Percentiles rank a stretch among this genome's conserved stretches.
phyloP scores from a whole-genome alignment of 2,888 invertebrate species.

The Anagyrus pseudococci region DNA sequence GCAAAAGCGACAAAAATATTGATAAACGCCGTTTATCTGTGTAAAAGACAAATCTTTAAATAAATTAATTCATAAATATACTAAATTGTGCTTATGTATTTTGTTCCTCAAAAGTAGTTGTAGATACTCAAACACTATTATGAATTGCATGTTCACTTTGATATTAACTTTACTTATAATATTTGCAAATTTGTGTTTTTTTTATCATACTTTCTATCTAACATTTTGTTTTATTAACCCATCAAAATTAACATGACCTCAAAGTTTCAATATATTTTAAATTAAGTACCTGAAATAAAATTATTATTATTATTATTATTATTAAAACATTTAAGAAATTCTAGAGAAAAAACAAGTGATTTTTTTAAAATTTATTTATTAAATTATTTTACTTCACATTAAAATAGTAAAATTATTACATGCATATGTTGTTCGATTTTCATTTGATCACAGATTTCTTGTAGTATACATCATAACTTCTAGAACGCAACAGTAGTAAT shows the following conservation, averaged over 20 bases:
- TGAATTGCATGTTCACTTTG: slow-evolving; percentile 22
- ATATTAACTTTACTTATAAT: too few relatives aligned
- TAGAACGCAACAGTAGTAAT: slow-evolving; percentile 1
- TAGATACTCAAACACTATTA: background rate
- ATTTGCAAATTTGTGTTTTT: slow-evolving; percentile 4
- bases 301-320: slow-evolving; percentile 4
- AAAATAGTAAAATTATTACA: slow-evolving; percentile 24
- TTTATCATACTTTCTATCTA: too few relatives aligned
- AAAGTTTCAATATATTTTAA: background rate
- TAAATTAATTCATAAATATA: slow-evolving; percentile 38
- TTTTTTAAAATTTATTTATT: background rate
- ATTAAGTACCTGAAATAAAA: background rate
- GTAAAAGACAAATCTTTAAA: slow-evolving; percentile 36
- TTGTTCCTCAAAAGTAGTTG: slow-evolving; percentile 33
- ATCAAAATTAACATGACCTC: too few relatives aligned
- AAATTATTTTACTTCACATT: background rate
- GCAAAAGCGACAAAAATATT: slow-evolving; percentile 33
- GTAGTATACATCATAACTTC: background rate
- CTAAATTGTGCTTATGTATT: slow-evolving; percentile 22
- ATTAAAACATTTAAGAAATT: slow-evolving; percentile 1
- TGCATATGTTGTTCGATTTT: slow-evolving; percentile 15
- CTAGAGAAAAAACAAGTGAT: background rate
- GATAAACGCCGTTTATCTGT: slow-evolving; percentile 39
- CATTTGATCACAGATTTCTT: slow-evolving; percentile 18
- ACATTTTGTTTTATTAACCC: slow-evolving; percentile 2